These are phyloP conservation scores for Muscicapa adusta DNA, from an alignment of 2,113 vertebrate genomes.

Conservation along the genomic window DNA sequence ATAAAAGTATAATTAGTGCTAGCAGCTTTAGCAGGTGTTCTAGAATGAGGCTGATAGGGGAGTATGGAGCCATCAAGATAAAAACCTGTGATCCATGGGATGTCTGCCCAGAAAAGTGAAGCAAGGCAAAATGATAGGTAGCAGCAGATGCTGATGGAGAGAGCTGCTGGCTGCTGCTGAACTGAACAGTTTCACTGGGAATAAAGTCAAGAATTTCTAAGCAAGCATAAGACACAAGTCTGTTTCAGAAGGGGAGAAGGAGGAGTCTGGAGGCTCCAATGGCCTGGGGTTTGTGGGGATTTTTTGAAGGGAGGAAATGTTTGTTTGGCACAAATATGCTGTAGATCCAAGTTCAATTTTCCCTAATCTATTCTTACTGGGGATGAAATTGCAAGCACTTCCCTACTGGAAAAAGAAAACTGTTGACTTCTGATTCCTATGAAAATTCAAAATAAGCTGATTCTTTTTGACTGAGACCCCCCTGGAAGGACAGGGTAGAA, in stretches of 20 bases:
- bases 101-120: background rate
- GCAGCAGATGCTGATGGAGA: background rate
- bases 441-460: background rate
- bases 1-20: constrained; percentile 18
- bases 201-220: background rate
- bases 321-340: background rate
- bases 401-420: background rate
- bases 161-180: background rate
- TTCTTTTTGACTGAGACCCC: background rate
- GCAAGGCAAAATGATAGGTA: background rate
- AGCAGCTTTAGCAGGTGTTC: background rate
- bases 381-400: background rate
- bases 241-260: background rate
- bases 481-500: background rate
- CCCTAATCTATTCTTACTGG: background rate
- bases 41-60: background rate
- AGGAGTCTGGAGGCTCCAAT: background rate
- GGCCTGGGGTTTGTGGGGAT: background rate
- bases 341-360: background rate
- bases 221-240: background rate
- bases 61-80: background rate
- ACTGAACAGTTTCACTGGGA: background rate
- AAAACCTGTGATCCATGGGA: background rate
- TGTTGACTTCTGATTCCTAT: background rate
- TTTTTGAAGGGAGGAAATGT: background rate